Evolutionary conservation across 2,113 vertebrate species (phyloP), one percentile per base, ranked within the genome.

Genomic region (Ondatra zibethicus): DNA sequence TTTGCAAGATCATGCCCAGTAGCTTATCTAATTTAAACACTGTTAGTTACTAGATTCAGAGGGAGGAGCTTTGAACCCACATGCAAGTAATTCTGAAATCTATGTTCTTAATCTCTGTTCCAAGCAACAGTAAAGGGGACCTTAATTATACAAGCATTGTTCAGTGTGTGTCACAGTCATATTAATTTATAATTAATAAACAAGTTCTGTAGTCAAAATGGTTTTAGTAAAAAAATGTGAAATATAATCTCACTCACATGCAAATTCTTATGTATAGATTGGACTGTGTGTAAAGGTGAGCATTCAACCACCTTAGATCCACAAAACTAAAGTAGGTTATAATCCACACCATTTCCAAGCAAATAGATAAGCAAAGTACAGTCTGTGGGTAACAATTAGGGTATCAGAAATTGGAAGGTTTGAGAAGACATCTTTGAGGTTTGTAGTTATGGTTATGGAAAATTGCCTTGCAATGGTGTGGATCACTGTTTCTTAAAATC

Each of bases 121-220:
- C 80, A 68, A 95, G 42, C 0, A 42, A 50, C 10, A 58, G 14
- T 72, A 42, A 73, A 77, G n/a, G 17, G 8, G 63, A 70, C 17
- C 42, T 45, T 89, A 89, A 89, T 72, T 52, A 45, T 10, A 19
- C 68, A 23, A 16, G 3, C 33, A 23, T 88, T 93, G 89, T 70
- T 76, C 76, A 80, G 1, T 50, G 2, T 88, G 23, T 89, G 29
- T 13, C 29, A 50, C 9, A 89, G 16, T 70, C 58, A 80, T 85
- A 61, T 29, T 33, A 50, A 17, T 23, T 13, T 45, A 70, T 7
- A 50, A 55, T 39, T 42, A 63, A 78, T 73, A 89, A 66, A 42
- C 19, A 87, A 87, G 3, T 65, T 95, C 58, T 85, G 6, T 42
- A 92, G 6, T n/a, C 55, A 96, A 95, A 78, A 88, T 66, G 50